Base-by-base conservation (phyloP, 1,140 invertebrate genomes). In the Coelopa frigida region DNA sequence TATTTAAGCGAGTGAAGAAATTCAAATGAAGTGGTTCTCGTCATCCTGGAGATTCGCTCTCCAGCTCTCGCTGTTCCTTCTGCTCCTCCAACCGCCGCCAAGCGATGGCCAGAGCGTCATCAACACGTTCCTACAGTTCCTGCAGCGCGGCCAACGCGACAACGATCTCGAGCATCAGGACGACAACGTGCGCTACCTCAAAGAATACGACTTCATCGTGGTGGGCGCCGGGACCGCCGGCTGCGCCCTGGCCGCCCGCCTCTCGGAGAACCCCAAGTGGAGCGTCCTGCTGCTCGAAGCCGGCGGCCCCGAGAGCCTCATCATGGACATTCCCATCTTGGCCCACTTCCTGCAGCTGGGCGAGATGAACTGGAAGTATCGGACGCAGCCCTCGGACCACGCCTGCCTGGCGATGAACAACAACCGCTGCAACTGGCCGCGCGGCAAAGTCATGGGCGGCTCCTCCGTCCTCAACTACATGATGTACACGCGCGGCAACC, bases 391-490 rank as follows among this genome's bases (percentile, higher is more conserved):
- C 1, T 73, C 74, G 12, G 20, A 50, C 11, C 39, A 24, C 17
- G 37, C 46, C 26, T 54, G 54, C 39, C 35, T 56, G 15, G 52
- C 70, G 3, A 68, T 71, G 40, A 63, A 70, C 31, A 69, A 69
- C 14, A 68, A 70, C 46, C 70, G 65, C 48, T 76, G 84, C 55
- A 78, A 81, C 44, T 84, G 76, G 76, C 80, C 84, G 0, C 70
- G 81, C 50, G 82, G 82, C 0, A 85, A 84, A 65, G 81, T 83
- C 0, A 74, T 87, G 51, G 88, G 89, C 12, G 89, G 89, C 0
- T 87, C 84, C 1, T 86, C 84, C 48, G 83, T 84, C 1, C 69
- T 92, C 2, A 91, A 93, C 63, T 89, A 87, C 48, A 88, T 93
- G 89, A 85, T 91, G 11, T 91, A 89, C 55, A 85, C 86, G 0